These are phyloP conservation scores for Enteromius argenteus DNA, from an alignment of 2,797 vertebrate genomes.

Conservation along the genomic window DNA sequence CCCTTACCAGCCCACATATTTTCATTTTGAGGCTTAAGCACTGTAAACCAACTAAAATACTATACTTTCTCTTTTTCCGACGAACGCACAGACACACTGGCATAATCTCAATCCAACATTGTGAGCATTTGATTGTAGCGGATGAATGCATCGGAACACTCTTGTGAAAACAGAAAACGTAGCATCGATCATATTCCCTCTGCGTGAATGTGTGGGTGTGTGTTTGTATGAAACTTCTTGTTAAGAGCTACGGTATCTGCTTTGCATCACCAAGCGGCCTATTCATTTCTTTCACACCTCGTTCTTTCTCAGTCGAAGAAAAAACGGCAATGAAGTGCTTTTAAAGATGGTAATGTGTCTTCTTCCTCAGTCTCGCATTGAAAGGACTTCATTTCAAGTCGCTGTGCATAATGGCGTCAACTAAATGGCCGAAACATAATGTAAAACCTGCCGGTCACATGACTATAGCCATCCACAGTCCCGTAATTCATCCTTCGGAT, in stretches of 20 bases:
- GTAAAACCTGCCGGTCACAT: slow-evolving; percentile 78
- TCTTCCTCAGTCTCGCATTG: slow-evolving; percentile 36
- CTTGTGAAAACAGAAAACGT: slow-evolving; percentile 24
- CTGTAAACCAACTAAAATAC: background rate
- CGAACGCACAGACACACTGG: background rate
- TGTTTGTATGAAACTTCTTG: slow-evolving; percentile 44
- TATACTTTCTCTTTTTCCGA: background rate
- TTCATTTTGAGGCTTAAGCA: background rate
- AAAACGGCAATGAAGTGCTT: slow-evolving; percentile 43
- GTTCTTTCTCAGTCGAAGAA: slow-evolving; percentile 36
- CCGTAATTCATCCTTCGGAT: slow-evolving; percentile 96
- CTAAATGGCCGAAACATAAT: slow-evolving; percentile 73
- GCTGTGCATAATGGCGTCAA: slow-evolving; percentile 68
- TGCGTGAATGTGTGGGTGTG: slow-evolving; percentile 13
- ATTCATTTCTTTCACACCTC: slow-evolving; percentile 41
- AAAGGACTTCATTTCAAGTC: slow-evolving; percentile 39
- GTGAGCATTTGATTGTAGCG: background rate
- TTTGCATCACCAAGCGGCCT: slow-evolving; percentile 33
- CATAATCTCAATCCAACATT: background rate
- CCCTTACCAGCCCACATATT: slow-evolving; percentile 64
- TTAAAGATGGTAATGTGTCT: slow-evolving; percentile 50
- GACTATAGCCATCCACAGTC: slow-evolving; percentile 91
- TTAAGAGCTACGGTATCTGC: slow-evolving; percentile 27
- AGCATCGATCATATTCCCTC: slow-evolving; percentile 34
- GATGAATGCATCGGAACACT: slow-evolving; percentile 5